Base-by-base conservation (phyloP, 1,140 invertebrate species). In the Phymastichus coffea region DNA sequence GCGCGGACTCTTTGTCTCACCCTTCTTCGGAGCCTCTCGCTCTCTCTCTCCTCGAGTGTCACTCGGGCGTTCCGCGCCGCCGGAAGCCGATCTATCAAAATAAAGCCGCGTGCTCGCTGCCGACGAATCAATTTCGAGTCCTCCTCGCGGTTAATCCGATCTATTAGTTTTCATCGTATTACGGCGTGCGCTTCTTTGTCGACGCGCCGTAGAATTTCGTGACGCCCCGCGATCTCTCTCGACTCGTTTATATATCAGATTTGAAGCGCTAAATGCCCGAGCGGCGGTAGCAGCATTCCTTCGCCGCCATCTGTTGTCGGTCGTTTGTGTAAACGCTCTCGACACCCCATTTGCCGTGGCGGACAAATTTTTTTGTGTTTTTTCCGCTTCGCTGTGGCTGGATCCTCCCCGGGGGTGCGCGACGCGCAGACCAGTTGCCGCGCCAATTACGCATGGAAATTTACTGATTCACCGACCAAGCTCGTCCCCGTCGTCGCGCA, bases 361-460 rank as follows among this genome's bases (percentile, higher is more conserved):
- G n/a, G 4, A 4, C 3, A n/a, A n/a, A n/a, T n/a, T 6, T 25
- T 19, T 37, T n/a, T 14, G 1, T 55, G 33, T 55, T 35, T 47
- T 47, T 19, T 33, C 28, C 41, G n/a, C n/a, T n/a, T n/a, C n/a
- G n/a, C n/a, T n/a, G n/a, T n/a, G 19, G 53, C 7, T 3, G 8
- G 4, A 1, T 35, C 12, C 9, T 7, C 43, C 9, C n/a, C n/a
- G n/a, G n/a, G n/a, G n/a, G n/a, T n/a, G n/a, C n/a, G n/a, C n/a
- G n/a, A n/a, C n/a, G n/a, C n/a, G n/a, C n/a, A n/a, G n/a, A n/a
- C 68, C 76, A 78, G 74, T 78, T 78, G 73, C 66, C 70, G 72
- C 62, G 62, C 66, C 71, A 78, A 79, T 78, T 78, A 78, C 70
- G 64, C 72, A 78, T 77, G 76, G 68, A 77, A 78, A 79, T 78